Base-by-base conservation (phyloP, 2,888 invertebrate species). In the Orthonevra nobilis region DNA sequence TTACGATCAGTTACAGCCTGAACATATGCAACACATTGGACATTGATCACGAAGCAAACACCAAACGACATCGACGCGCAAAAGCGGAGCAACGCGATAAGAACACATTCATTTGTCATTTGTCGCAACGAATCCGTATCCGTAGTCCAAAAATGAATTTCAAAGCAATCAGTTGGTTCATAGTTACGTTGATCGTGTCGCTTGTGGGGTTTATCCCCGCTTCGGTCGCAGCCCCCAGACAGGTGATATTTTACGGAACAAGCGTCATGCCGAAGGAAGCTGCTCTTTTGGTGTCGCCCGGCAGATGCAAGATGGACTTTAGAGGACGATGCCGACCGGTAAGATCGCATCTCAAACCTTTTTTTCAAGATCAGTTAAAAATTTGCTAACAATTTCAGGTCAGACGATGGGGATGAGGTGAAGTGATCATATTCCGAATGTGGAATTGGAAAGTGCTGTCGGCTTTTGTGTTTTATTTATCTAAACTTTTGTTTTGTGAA, bases 141-240 rank as follows among this genome's bases (percentile, higher is more conserved):
- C 6, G 17, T 44, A 70, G 75, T 77, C 23, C 30, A 14, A 70
- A 63, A 64, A 77, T 77, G 75, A 6, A 77, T 77, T 77, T 70
- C 48, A 42, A 50, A 58, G 63, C 32, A 30, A 15, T 70, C 28
- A 77, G 63, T 69, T 70, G 50, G 50, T 10, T 56, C 34, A 4
- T 75, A 12, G 19, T 54, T 15, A 36, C 58, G 15, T 10, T 69
- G 15, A 32, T 64, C 36, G 50, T 58, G 14, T 50, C 58, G 23
- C 50, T 77, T 6, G 17, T 69, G n/a, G 48, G 30, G 12, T 40
- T 17, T 9, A 30, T 58, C 5, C 52, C 63, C 3, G 12, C 36
- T 6, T 26, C 63, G n/a, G 44, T 19, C 10, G 34, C 75, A 30
- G 63, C 75, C 20, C 75, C 75, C 1, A 52, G 26, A 5, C 61